Conservation (phyloP, 64 coral and sea anemone species). For the Dendrophyllia cribrosa region DNA sequence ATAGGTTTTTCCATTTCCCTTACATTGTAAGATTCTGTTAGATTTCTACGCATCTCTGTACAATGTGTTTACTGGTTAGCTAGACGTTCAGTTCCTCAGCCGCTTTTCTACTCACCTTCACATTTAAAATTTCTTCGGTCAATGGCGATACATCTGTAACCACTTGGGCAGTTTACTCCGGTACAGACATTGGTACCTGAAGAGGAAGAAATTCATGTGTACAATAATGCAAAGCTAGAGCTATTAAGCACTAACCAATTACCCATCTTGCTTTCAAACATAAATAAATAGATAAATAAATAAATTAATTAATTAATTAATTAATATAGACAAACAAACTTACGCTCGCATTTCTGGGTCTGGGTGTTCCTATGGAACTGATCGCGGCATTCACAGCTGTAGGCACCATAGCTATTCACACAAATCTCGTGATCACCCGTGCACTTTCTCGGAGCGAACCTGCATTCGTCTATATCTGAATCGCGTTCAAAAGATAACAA, state of each 20-base stretch:
- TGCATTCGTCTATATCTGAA: slow-evolving; percentile 44
- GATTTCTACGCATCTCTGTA: no score
- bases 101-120: not conserved
- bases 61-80: no score
- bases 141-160: not conserved
- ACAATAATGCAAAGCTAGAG: no score
- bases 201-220: not conserved
- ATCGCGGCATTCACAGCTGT: slow-evolving; percentile 14
- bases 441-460: not conserved
- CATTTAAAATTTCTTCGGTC: not conserved
- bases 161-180: not conserved
- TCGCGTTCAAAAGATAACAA: no score
- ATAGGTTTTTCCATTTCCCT: no score
- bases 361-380: not conserved
- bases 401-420: slow-evolving; percentile 13
- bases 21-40: no score
- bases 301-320: not conserved
- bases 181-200: not conserved
- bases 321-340: not conserved
- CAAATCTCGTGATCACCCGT: slow-evolving; percentile 27
- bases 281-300: not conserved
- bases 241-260: no score
- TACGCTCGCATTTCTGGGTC: slow-evolving; percentile 24
- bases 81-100: no score
- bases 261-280: no score